Evolutionary conservation across 1,140 invertebrate species (phyloP), one percentile per base, ranked within the genome.

Genomic region (Epicauta chinensis): DNA sequence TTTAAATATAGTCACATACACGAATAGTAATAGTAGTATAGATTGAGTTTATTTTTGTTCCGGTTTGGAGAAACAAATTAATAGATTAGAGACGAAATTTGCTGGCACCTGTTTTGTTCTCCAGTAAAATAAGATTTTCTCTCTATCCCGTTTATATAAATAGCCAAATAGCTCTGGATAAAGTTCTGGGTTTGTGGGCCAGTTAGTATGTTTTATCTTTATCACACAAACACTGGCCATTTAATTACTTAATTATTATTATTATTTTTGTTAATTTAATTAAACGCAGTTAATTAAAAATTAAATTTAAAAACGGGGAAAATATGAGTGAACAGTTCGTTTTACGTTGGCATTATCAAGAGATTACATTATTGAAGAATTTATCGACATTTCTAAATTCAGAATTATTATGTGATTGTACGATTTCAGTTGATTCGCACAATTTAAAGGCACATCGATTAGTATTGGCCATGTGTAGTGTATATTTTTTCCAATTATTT

Each of bases 401-500:
- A 49, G 90, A 92, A 62, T 80, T 89, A 65, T 78, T 96, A 63
- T 91, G 91, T 30, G 92, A 96, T 73, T 88, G 94, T 11, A 93
- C 91, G 11, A 73, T 96, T 17, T 91, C 90, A 17, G 88, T 88
- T 57, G 87, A 87, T 9, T 79, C 81, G 45, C 78, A 81, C 16
- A 82, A 80, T 36, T 71, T 95, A 42, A 83, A 84, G 61, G 92
- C 91, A 13, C 92, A 96, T 68, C 81, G 83, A 64, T 81, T 96
- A 31, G 86, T 96, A 40, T 75, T 96, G 30, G 92, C 90, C 12
- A 89, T 91, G 45, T 94, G 91, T 72, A 93, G 90, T 73, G 84
- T 87, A 56, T 96, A 93, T 74, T 95, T 96, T 71, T 84, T 91
- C 70, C 86, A 90, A 62, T 74, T 93, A 47, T 92, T 93, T 70